Base-by-base conservation (phyloP, 2,888 invertebrate genomes). In the Isotomurus palustris region DNA sequence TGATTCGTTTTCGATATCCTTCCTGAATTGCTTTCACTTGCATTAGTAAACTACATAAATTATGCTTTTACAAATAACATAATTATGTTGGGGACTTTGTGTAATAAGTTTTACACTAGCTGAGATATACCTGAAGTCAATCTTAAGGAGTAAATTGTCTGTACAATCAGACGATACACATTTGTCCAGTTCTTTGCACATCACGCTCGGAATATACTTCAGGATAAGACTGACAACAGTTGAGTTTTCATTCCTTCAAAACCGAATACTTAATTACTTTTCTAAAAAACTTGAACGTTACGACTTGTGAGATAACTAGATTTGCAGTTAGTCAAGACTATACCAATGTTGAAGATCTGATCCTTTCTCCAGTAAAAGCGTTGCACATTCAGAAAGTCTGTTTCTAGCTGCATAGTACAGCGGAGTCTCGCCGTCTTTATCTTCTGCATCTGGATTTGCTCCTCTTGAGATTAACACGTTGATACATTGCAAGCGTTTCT, bases 281-380 rank as follows among this genome's bases (percentile, higher is more conserved):
- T 8, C 19, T n/a, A n/a, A n/a, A 45, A 24, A 40, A n/a, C 6
- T 8, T 29, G 17, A n/a, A n/a, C 12, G 19, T 5, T 29, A 48
- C 40, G n/a, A 40, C 12, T 6, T 14, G 24, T 43, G 21, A 12
- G 22, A 43, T 43, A 19, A 43, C 19, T 22, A 43, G 14, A 32
- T 10, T 10, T 14, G 6, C 22, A 22, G 24, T 6, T 24, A 43
- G 3, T 43, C 21, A 40, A 14, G 19, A 17, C 24, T 19, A 41
- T 49, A 63, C 63, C 53, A 43, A 28, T 63, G 53, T 44, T 49
- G 38, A 27, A 63, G 47, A 63, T 60, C 47, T 2, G 59, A 48
- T 45, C 60, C 58, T 12, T 51, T 27, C 36, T 43, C 36, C 22
- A 63, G 35, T 21, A 63, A 35, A 22, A 48, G 24, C 28, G 45